phyloP scores from a whole-genome alignment of 2,888 invertebrate species.

The Acanthosepion pharaonis region DNA sequence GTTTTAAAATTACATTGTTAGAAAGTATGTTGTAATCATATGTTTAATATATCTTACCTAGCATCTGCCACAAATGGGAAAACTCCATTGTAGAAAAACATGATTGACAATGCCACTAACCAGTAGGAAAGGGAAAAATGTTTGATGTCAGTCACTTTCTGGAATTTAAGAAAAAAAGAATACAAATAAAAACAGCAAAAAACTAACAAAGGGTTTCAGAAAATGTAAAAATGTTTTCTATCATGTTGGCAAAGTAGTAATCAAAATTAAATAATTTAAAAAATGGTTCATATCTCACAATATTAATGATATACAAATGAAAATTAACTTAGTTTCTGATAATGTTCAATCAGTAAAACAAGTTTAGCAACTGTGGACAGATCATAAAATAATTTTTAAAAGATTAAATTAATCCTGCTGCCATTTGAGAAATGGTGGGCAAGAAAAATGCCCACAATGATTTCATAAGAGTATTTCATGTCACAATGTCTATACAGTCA shows the following conservation, averaged over 20 bases:
- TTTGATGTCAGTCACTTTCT: constrained; percentile 73
- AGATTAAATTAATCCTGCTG: too few species aligned
- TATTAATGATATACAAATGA: too few species aligned
- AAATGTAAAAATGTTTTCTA: not conserved
- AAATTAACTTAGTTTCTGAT: too few species aligned
- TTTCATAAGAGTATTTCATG: too few species aligned
- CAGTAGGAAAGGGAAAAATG: constrained; percentile 72
- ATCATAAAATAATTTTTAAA: too few species aligned
- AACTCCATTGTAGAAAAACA: constrained; percentile 76
- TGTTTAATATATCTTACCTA: constrained; percentile 64
- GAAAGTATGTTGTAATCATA: not conserved
- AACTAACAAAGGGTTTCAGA: not conserved
- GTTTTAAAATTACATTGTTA: not conserved
- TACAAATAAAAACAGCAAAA: not conserved
- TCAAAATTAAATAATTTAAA: not conserved
- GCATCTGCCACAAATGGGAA: constrained; percentile 76
- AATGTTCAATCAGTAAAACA: too few species aligned
- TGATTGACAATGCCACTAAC: constrained; percentile 73
- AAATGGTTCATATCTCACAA: too few species aligned
- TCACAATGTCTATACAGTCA: too few species aligned
- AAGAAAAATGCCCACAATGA: too few species aligned
- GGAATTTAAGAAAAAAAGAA: constrained; percentile 53
- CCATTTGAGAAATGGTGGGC: too few species aligned
- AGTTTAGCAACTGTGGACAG: too few species aligned
- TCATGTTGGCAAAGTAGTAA: not conserved